Evolutionary conservation across 2,113 vertebrate species (phyloP), one percentile per base, ranked within the genome.

Genomic region (Pseudopipra pipra): DNA sequence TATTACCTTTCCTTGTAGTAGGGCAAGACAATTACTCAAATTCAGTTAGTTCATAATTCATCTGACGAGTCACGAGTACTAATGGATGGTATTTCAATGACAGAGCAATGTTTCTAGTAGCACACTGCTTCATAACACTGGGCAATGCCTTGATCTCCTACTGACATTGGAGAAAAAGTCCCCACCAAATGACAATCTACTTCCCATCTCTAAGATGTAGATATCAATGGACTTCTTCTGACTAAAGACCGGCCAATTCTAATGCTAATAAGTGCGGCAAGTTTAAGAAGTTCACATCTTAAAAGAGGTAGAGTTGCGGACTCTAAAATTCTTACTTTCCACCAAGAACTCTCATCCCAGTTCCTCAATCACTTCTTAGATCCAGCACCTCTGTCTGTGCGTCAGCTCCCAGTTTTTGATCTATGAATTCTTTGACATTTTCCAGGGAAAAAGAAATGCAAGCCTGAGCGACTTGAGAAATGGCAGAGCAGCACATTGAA

Each of bases 371-470:
- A 49, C 54, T 92, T 63, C 70, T 94, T 87, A 95, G 65, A 95
- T 93, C 62, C 49, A 54, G 70, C 61, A 73, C 56, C 25, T 89
- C 76, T 81, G 43, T 68, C 83, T 90, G 85, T 71, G 14, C 79
- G 28, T 83, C 85, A 85, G 54, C 54, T 92, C 58, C 66, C 82
- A 46, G 1, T 44, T 81, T 88, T 93, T 95, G 86, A 93, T 96
- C 77, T 95, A n/a, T 94, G 74, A 93, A 78, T 82, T 85, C 62
- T 95, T 91, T 91, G 44, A 85, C 71, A 22, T 93, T 91, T 95
- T 93, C 31, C 52, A 85, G 54, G 41, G 56, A 51, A 79, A 74
- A 95, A 84, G 63, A 85, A 81, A 82, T 33, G 56, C 62, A 82
- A 87, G 54, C 46, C 62, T 27, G 52, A 79, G 33, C 58, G 84